Conservation (phyloP, 2,113 vertebrate species). For the Pygathrix nemaeus region DNA sequence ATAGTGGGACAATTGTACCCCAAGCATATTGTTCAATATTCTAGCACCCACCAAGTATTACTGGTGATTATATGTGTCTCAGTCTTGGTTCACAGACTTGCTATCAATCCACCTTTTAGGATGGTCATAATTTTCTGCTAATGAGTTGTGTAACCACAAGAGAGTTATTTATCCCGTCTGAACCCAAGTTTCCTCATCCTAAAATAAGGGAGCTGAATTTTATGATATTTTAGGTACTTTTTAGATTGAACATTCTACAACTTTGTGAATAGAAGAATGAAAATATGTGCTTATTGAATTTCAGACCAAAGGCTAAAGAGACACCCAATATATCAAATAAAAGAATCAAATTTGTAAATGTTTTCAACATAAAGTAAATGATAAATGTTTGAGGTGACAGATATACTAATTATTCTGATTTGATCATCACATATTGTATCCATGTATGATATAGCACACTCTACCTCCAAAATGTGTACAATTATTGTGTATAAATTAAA, state of each 20-base stretch:
- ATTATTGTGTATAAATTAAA: background rate
- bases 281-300: background rate
- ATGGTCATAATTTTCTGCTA: background rate
- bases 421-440: background rate
- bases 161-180: background rate
- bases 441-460: background rate
- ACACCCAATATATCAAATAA: background rate
- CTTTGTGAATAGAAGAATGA: background rate
- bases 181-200: background rate
- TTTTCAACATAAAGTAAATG: background rate
- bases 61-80: background rate
- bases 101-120: background rate
- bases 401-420: background rate
- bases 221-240: background rate
- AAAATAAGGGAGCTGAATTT: background rate
- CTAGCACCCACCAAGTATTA: background rate
- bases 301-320: background rate
- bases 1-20: too few species aligned
- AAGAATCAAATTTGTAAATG: background rate
- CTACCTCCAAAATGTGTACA: background rate
- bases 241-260: background rate
- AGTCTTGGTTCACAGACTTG: background rate
- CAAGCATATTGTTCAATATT: background rate
- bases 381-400: background rate
- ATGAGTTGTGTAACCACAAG: background rate